Conservation (phyloP, 2,113 vertebrate species). For the Recurvirostra avosetta region DNA sequence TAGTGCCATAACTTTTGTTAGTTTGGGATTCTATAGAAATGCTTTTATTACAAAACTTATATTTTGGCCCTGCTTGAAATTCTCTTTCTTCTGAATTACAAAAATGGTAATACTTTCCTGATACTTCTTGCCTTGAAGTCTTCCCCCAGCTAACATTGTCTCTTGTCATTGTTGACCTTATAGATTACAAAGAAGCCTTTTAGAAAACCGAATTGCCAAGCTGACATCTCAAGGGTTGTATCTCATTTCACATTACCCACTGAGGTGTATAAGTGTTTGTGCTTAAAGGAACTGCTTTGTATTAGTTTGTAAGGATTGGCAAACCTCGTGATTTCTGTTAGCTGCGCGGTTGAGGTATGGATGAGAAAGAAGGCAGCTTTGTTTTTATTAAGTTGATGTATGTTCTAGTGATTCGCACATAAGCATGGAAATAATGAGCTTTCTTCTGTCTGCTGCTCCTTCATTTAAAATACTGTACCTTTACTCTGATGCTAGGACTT, state of each 20-base stretch:
- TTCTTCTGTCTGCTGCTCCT: not conserved
- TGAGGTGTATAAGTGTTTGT: not conserved
- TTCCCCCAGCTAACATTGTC: not conserved
- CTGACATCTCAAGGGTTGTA: not conserved
- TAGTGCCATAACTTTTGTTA: not conserved
- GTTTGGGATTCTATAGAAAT: not conserved
- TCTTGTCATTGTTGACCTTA: not conserved
- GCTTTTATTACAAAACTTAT: not conserved
- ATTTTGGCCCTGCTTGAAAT: not conserved
- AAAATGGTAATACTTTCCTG: not conserved
- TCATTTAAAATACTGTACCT: not conserved
- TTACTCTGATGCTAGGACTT: not conserved
- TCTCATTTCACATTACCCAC: not conserved
- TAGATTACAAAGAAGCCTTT: not conserved
- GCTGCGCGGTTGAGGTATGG: not conserved
- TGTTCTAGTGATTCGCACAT: not conserved
- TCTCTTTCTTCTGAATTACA: not conserved
- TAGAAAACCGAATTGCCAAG: not conserved
- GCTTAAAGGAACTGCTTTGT: not conserved
- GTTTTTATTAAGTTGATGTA: not conserved
- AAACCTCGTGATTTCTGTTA: not conserved
- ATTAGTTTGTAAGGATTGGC: not conserved
- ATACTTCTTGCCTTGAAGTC: not conserved
- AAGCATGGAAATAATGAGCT: accelerated
- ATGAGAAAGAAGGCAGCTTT: not conserved